Evolutionary conservation across 92 coral and sea anemone species (phyloP).

Genomic region (Siderastrea siderea): DNA sequence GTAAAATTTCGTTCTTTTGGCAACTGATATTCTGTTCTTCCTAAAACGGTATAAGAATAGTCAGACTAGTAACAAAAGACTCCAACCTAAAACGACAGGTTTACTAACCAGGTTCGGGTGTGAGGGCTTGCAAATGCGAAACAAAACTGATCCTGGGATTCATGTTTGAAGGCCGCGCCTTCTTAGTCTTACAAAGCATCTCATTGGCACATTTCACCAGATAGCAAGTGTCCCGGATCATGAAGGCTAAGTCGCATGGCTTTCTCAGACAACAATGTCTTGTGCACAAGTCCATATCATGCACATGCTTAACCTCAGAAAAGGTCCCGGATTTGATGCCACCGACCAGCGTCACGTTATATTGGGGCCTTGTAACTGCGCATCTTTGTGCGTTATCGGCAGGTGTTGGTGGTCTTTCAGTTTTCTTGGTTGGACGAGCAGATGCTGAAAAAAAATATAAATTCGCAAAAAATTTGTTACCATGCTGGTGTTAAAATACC

Average conservation of each 20-base stretch:
- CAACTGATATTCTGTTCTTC: too few relatives aligned
- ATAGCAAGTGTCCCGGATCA: conserved; percentile 95
- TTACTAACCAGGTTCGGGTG: conserved; percentile 45
- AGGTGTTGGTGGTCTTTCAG: conserved; percentile 43
- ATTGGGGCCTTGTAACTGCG: conserved; percentile 79
- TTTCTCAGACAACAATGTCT: conserved; percentile 87
- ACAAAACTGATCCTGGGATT: conserved; percentile 87
- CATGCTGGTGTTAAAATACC: neutral
- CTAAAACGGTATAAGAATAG: too few relatives aligned
- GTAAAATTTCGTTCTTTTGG: too few relatives aligned
- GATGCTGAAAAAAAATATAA: conserved; percentile 10
- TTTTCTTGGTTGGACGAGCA: conserved; percentile 32
- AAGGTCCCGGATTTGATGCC: conserved; percentile 93
- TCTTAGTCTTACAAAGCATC: conserved; percentile 83
- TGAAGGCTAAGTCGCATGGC: conserved; percentile 93
- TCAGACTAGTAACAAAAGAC: too few relatives aligned
- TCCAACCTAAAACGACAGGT: too few relatives aligned
- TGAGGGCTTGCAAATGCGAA: conserved; percentile 57
- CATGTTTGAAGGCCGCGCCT: conserved; percentile 84
- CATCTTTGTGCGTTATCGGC: conserved; percentile 69
- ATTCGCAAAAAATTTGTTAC: neutral
- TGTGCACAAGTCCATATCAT: conserved; percentile 89
- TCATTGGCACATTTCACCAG: conserved; percentile 82
- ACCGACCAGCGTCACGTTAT: conserved; percentile 85
- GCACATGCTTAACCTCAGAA: conserved; percentile 79